These are phyloP conservation scores for Artemisiospiza belli DNA, from an alignment of 2,113 vertebrate species.

Conservation along the genomic window DNA sequence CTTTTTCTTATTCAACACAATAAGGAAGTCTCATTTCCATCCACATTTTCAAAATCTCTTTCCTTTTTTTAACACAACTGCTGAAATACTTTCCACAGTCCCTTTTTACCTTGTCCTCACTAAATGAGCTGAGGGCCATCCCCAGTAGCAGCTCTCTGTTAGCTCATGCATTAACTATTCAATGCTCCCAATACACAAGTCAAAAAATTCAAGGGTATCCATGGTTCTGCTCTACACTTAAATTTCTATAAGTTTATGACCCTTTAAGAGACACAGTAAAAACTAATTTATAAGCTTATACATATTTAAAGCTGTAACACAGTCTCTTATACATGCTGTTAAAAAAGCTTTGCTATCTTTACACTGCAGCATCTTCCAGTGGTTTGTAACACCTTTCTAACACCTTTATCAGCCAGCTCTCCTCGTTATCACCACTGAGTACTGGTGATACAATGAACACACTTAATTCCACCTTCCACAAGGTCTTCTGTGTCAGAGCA, in stretches of 20 bases:
- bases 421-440: background rate
- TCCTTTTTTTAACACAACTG: background rate
- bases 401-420: background rate
- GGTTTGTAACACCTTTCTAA: background rate
- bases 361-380: background rate
- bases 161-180: background rate
- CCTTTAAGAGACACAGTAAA: background rate
- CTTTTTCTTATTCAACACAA: background rate
- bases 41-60: background rate
- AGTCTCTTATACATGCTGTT: background rate
- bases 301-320: background rate
- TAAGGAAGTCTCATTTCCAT: background rate
- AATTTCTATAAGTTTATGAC: background rate
- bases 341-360: background rate
- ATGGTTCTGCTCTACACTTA: background rate
- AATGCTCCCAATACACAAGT: background rate
- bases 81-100: background rate
- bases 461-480: background rate
- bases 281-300: background rate
- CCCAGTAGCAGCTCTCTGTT: background rate
- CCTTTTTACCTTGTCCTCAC: background rate
- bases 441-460: background rate
- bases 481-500: background rate
- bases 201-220: background rate
- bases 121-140: background rate